A percentile compares a stretch with the other conserved stretches of the same genome.
Evolutionary conservation across 2,888 invertebrate species (phyloP).

Genomic region (Monochamus alternatus): DNA sequence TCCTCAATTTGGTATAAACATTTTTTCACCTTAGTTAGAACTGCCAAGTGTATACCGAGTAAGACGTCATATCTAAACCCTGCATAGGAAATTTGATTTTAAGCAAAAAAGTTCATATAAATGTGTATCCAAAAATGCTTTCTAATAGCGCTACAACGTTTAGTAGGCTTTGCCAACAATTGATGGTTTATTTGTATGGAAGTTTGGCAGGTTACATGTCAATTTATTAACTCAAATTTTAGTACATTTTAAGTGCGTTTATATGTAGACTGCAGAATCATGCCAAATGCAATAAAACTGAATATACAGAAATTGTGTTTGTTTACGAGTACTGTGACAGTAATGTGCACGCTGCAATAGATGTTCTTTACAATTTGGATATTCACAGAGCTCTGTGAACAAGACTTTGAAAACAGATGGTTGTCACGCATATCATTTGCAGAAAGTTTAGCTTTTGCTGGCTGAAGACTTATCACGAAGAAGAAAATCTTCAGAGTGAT

Average conservation of each 20-base stretch:
- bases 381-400: neutral
- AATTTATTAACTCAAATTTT: neutral
- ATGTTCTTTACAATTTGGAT: neutral
- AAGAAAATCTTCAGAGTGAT: neutral
- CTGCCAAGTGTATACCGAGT: too few species aligned
- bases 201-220: neutral
- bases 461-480: neutral
- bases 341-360: too few species aligned
- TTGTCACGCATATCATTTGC: conserved; percentile 2
- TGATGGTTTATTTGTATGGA: neutral
- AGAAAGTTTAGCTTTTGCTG: neutral
- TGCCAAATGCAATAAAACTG: neutral
- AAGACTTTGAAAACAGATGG: conserved; percentile 1
- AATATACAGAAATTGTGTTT: neutral
- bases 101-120: neutral
- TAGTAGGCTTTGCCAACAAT: conserved; percentile 1
- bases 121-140: neutral
- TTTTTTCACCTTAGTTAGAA: too few species aligned
- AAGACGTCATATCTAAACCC: neutral
- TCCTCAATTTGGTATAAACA: too few species aligned
- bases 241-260: neutral
- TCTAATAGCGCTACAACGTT: neutral
- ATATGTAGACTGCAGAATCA: neutral
- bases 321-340: neutral
- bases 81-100: neutral